Conservation (phyloP, 2,888 invertebrate genomes). For the Itoplectis maculator region DNA sequence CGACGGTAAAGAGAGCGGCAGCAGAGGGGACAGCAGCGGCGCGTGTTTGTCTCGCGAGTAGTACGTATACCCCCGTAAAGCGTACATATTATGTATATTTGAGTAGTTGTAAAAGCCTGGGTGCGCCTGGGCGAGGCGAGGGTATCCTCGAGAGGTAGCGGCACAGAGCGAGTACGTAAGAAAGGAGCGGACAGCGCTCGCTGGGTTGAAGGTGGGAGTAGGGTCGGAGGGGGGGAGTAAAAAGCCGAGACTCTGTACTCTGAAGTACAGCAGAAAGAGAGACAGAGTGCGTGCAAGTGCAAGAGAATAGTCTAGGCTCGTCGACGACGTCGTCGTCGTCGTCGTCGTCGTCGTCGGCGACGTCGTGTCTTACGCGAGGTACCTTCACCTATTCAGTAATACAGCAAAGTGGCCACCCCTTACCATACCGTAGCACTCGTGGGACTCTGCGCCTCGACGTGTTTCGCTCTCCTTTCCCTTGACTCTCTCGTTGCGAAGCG, state of each 20-base stretch:
- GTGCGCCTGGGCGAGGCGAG: constrained; percentile 22
- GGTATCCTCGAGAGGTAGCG: constrained; percentile 43
- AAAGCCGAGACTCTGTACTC: constrained; percentile 44
- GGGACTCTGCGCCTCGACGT: constrained; percentile 34
- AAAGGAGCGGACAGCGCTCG: constrained; percentile 12
- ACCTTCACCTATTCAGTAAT: constrained; percentile 57
- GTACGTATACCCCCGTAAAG: constrained; percentile 38
- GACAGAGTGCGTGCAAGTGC: constrained; percentile 29
- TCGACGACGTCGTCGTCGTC: constrained; percentile 42
- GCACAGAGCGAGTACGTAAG: constrained; percentile 18
- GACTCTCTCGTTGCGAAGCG: constrained; percentile 20
- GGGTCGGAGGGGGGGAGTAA: not conserved
- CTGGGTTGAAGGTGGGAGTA: too few species aligned
- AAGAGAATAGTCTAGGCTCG: constrained; percentile 37
- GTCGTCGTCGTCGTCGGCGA: constrained; percentile 46
- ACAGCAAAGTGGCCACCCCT: constrained; percentile 64
- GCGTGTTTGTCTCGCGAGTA: constrained; percentile 47
- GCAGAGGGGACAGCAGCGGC: not conserved
- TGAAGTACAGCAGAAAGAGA: constrained; percentile 34
- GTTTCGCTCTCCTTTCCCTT: constrained; percentile 31
- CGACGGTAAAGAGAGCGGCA: constrained; percentile 11
- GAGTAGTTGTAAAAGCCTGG: constrained; percentile 66
- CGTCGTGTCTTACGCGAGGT: constrained; percentile 49
- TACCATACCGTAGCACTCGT: constrained; percentile 51
- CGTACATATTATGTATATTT: constrained; percentile 64